Evolutionary conservation across 2,113 vertebrate genomes (phyloP).

Genomic region (Pteropus alecto): DNA sequence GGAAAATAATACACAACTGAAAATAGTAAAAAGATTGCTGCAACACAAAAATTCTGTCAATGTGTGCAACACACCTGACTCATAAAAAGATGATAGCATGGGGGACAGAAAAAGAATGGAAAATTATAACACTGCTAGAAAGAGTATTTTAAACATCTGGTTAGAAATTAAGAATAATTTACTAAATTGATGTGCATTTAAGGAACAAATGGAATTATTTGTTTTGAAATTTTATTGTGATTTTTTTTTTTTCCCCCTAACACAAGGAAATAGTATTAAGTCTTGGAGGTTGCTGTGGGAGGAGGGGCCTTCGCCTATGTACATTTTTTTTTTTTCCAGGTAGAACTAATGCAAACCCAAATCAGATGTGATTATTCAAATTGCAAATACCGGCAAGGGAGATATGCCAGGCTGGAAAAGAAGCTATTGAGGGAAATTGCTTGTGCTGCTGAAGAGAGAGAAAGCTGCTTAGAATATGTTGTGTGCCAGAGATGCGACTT

Average conservation of each 20-base stretch:
- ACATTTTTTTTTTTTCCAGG: not conserved
- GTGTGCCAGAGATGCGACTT: constrained; percentile 45
- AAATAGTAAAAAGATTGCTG: not conserved
- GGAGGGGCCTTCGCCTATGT: not conserved
- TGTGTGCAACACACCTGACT: not conserved
- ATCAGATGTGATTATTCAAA: constrained; percentile 56
- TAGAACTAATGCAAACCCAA: constrained; percentile 33
- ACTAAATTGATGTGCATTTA: constrained; percentile 11
- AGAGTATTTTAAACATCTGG: constrained; percentile 34
- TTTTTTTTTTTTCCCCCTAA: not conserved
- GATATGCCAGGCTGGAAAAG: not conserved
- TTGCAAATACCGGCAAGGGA: constrained; percentile 32
- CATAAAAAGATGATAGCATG: not conserved
- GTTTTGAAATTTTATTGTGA: constrained; percentile 35
- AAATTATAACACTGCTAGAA: not conserved
- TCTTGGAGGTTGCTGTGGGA: not conserved
- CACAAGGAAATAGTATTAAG: not conserved
- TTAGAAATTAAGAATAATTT: constrained; percentile 49
- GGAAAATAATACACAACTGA: not conserved
- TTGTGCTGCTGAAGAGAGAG: constrained; percentile 10
- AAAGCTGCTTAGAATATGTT: constrained; percentile 12
- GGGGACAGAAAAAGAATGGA: not conserved
- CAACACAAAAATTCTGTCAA: not conserved
- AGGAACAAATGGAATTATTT: constrained; percentile 38
- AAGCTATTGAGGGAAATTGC: constrained; percentile 51